A percentile compares a stretch with the other conserved stretches of the same genome.
phyloP scores from a whole-genome alignment of 2,797 vertebrate genomes.

The Discoglossus pictus region DNA sequence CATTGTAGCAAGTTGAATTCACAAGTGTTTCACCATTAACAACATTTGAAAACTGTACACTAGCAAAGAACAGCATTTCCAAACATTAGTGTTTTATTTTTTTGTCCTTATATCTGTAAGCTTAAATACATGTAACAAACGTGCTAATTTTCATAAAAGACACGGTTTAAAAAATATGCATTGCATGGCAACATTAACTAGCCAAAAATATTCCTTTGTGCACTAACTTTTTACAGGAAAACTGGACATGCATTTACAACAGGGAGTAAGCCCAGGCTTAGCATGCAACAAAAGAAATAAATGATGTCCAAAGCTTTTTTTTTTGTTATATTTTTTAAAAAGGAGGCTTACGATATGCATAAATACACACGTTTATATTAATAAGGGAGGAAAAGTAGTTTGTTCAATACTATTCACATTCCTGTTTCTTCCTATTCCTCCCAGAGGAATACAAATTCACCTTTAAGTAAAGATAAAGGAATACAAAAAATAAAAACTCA shows the following conservation, averaged over 20 bases:
- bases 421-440: constrained; percentile 76
- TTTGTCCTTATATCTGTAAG: constrained; percentile 67
- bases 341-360: constrained; percentile 74
- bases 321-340: constrained; percentile 43
- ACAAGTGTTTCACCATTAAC: constrained; percentile 75
- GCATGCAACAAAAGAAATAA: constrained; percentile 73
- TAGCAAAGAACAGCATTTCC: constrained; percentile 76
- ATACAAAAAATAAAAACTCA: constrained; percentile 78
- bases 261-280: constrained; percentile 62
- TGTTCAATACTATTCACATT: constrained; percentile 77
- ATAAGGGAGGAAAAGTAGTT: constrained; percentile 78
- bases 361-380: constrained; percentile 77
- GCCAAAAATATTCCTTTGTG: constrained; percentile 83
- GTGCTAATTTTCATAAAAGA: constrained; percentile 78
- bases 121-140: constrained; percentile 80
- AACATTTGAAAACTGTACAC: constrained; percentile 81
- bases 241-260: constrained; percentile 68
- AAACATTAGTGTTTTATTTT: constrained; percentile 69
- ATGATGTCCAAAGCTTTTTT: constrained; percentile 56
- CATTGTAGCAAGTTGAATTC: constrained; percentile 75
- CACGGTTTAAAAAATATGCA: constrained; percentile 77
- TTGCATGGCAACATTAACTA: constrained; percentile 80
- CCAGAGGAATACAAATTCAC: constrained; percentile 83
- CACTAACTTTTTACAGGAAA: constrained; percentile 78
- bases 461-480: constrained; percentile 79